These are phyloP conservation scores for Aporophyla lueneburgensis DNA, from an alignment of 2,888 invertebrate genomes.

Conservation along the genomic window DNA sequence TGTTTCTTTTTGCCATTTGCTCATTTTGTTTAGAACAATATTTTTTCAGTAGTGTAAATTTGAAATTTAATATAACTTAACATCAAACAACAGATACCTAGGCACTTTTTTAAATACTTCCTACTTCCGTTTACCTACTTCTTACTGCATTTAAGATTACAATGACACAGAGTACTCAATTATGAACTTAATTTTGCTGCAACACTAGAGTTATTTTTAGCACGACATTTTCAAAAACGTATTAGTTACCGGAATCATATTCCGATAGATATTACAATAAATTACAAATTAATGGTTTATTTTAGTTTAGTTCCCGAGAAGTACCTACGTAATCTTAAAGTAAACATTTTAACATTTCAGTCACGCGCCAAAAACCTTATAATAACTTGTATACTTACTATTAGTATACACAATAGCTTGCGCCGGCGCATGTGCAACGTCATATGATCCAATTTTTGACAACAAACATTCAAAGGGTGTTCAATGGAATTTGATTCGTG, in stretches of 20 bases:
- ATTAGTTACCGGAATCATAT: not conserved
- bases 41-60: slow-evolving; percentile 12
- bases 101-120: not conserved
- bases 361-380: slow-evolving; percentile 70
- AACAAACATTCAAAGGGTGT: not conserved
- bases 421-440: slow-evolving; percentile 14
- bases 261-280: not conserved
- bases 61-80: not conserved
- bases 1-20: slow-evolving; percentile 34
- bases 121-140: not conserved
- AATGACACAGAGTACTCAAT: no score
- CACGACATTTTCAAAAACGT: not conserved
- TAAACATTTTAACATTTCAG: slow-evolving; percentile 79
- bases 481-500: slow-evolving; percentile 1
- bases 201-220: not conserved
- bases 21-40: slow-evolving; percentile 15
- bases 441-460: slow-evolving; percentile 10
- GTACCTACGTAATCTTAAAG: slow-evolving; percentile 68
- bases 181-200: not conserved
- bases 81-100: not conserved
- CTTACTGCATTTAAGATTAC: not conserved
- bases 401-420: slow-evolving; percentile 17
- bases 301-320: slow-evolving; percentile 79
- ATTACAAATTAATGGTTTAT: slow-evolving; percentile 72
- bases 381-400: slow-evolving; percentile 25